Evolutionary conservation across 2,888 invertebrate genomes (phyloP).

Genomic region (Temnothorax rugatulus): DNA sequence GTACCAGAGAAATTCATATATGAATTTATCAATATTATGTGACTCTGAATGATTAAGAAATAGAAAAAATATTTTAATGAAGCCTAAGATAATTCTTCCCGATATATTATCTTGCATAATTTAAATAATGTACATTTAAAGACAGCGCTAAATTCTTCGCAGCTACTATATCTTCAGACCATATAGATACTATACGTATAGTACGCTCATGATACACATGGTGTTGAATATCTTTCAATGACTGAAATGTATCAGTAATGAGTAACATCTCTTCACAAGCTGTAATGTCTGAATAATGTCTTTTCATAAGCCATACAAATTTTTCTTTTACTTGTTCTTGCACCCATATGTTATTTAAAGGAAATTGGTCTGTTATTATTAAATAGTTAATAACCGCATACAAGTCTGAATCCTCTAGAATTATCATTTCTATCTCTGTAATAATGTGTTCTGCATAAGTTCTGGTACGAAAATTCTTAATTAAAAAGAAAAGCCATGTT

Average conservation of each 20-base stretch:
- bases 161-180: slow-evolving; percentile 23
- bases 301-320: neutral
- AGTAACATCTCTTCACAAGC: neutral
- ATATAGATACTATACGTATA: neutral
- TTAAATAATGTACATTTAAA: slow-evolving; percentile 16
- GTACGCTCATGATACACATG: no score
- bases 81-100: no score
- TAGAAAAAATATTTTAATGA: no score
- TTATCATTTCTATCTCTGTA: neutral
- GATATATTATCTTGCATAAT: neutral
- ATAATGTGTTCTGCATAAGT: neutral
- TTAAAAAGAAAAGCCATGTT: neutral
- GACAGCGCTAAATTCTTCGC: slow-evolving; percentile 9
- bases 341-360: slow-evolving; percentile 1
- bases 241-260: neutral
- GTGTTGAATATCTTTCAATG: neutral
- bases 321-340: neutral
- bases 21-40: no score
- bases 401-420: slow-evolving; percentile 14
- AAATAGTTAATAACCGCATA: slow-evolving; percentile 12
- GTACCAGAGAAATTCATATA: no score
- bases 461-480: neutral
- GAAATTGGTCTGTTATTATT: neutral
- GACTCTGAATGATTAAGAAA: no score
- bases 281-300: neutral